Evolutionary conservation across 2,888 invertebrate species (phyloP).

Genomic region (Bedellia somnulentella): DNA sequence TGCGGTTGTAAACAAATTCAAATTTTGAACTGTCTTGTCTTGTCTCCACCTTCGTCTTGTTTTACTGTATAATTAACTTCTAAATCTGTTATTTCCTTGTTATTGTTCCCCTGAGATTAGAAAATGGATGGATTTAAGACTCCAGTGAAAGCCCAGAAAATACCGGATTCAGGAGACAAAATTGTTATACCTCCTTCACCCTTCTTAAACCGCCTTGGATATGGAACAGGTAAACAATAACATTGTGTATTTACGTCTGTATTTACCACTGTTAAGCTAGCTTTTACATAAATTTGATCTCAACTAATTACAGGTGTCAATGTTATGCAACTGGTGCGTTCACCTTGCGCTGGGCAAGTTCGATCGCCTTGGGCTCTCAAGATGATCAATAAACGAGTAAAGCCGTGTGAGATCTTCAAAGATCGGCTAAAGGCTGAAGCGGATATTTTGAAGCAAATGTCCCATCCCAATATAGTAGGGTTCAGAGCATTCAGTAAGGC

Average conservation of each 20-base stretch:
- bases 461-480: conserved; percentile 83
- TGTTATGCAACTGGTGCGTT: conserved; percentile 75
- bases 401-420: conserved; percentile 39
- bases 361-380: conserved; percentile 90
- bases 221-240: conserved; percentile 71
- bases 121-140: too few species aligned
- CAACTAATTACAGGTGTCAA: conserved; percentile 69
- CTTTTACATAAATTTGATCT: too few species aligned
- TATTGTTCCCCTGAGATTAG: too few species aligned
- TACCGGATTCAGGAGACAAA: too few species aligned
- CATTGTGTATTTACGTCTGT: too few species aligned
- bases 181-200: conserved; percentile 72
- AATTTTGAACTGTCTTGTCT: too few species aligned
- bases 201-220: conserved; percentile 70
- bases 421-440: conserved; percentile 72
- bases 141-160: too few species aligned
- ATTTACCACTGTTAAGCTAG: too few species aligned
- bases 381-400: conserved; percentile 61
- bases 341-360: conserved; percentile 66
- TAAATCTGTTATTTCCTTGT: too few species aligned
- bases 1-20: too few species aligned
- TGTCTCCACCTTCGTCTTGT: too few species aligned
- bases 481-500: conserved; percentile 63
- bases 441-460: conserved; percentile 65
- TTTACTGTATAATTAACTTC: too few species aligned